Percentiles rank a stretch among this genome's conserved stretches.
These are phyloP conservation scores for Hanleya hanleyi DNA, from an alignment of 2,888 invertebrate species.

Conservation along the genomic window DNA sequence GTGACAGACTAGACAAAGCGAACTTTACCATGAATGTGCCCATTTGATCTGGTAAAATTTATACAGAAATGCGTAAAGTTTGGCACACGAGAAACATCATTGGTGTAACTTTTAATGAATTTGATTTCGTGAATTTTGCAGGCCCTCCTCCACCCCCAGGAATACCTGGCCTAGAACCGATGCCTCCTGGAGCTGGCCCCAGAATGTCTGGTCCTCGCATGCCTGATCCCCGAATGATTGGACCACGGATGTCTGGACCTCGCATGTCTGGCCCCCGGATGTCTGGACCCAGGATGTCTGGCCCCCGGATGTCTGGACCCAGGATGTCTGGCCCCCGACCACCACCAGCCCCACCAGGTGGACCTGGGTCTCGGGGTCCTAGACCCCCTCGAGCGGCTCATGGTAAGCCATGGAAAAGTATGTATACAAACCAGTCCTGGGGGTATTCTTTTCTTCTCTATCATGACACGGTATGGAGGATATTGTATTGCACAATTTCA, in stretches of 20 bases:
- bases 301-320: not conserved
- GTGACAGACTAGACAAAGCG: too few relatives aligned
- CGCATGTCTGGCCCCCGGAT: not conserved
- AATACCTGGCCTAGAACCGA: not conserved
- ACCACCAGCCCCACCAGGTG: conserved; percentile 9
- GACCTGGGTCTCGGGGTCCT: conserved; percentile 27
- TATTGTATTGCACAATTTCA: not conserved
- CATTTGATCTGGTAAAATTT: too few relatives aligned
- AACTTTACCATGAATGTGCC: too few relatives aligned
- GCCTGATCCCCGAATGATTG: not conserved
- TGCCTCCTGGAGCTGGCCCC: not conserved
- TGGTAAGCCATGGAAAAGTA: not conserved
- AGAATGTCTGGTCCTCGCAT: not conserved
- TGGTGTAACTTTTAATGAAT: too few relatives aligned
- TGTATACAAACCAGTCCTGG: not conserved
- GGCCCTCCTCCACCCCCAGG: conserved; percentile 11
- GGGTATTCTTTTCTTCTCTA: conserved; percentile 4
- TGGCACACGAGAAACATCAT: too few relatives aligned
- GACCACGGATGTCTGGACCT: not conserved
- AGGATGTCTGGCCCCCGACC: conserved; percentile 2
- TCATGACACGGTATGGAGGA: conserved; percentile 4
- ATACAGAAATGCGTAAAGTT: too few relatives aligned
- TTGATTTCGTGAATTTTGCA: too few relatives aligned
- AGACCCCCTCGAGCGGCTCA: conserved; percentile 26
- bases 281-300: not conserved